Base-by-base conservation (phyloP, 2,113 vertebrate genomes). In the Xenopus borealis region DNA sequence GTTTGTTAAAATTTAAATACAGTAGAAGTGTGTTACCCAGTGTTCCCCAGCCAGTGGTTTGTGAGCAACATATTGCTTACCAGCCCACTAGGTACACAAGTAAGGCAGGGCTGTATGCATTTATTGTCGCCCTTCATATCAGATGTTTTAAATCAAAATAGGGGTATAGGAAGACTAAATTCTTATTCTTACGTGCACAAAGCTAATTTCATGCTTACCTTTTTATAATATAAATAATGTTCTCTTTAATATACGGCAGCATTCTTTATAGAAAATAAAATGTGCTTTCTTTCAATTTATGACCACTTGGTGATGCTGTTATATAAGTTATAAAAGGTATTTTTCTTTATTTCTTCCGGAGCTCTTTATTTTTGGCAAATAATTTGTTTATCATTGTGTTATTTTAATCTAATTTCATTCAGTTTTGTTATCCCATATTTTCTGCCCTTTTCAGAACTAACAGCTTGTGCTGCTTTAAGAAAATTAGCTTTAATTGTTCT, bases 311-410 rank as follows among this genome's bases (percentile, higher is more conserved):
- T 90, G 91, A 89, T 79, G 64, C 84, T 91, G 81, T 87, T 85
- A 84, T 85, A 83, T 78, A 70, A 86, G 79, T 63, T 82, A 84
- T 87, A 62, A 46, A 11, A 0, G 0, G 1, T 0, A 0, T 59
- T 78, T 82, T 52, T 69, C 61, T 81, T n/a, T 16, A 4, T 55
- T 55, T 55, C 17, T 55, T 74, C 47, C 0, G 82, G 80, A 13
- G 12, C 9, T 14, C 66, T 81, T 84, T 85, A 83, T 90, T 90
- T 89, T 87, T 79, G 50, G 81, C 71, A 75, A 85, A 86, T 86
- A 89, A 91, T 91, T 90, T 89, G 88, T 92, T 92, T 90, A 89
- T 88, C 89, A 77, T 82, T 81, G 86, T 81, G 88, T 86, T 91
- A 85, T 88, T 91, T 89, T 88, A 87, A 89, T 91, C 87, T 89